Percentiles rank a stretch among this genome's conserved stretches.
Conservation (phyloP, 1,140 invertebrate genomes). For the Mamestra configurata region DNA sequence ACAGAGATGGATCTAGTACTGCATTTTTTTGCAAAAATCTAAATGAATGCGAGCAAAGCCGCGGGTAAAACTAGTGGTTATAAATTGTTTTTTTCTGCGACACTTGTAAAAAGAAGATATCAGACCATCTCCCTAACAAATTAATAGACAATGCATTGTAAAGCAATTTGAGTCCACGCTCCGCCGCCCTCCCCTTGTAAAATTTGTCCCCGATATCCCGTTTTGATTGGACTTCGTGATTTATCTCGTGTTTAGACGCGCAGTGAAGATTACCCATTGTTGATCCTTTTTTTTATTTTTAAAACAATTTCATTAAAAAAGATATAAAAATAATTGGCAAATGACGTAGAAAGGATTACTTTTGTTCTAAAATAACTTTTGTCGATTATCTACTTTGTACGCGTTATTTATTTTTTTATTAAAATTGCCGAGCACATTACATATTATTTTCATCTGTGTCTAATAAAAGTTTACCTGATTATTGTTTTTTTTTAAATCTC, state of each 20-base stretch:
- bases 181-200: conserved; percentile 77
- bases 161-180: conserved; percentile 85
- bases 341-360: background rate
- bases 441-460: background rate
- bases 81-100: conserved; percentile 24
- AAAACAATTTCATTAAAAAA: background rate
- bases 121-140: conserved; percentile 62
- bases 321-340: background rate
- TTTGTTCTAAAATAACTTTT: background rate
- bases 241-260: conserved; percentile 83
- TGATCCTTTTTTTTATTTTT: conserved; percentile 69
- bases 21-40: too few species aligned
- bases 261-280: conserved; percentile 60
- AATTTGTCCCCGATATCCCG: conserved; percentile 85
- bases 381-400: background rate
- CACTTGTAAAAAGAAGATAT: conserved; percentile 15
- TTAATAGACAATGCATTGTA: conserved; percentile 85
- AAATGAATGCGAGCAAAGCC: too few species aligned
- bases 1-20: too few species aligned
- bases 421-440: background rate
- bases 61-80: too few species aligned
- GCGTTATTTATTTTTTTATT: background rate
- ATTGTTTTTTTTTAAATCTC: background rate
- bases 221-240: conserved; percentile 86
- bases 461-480: background rate